Conservation (phyloP, 2,797 vertebrate genomes). For the Chiroxiphia lanceolata region DNA sequence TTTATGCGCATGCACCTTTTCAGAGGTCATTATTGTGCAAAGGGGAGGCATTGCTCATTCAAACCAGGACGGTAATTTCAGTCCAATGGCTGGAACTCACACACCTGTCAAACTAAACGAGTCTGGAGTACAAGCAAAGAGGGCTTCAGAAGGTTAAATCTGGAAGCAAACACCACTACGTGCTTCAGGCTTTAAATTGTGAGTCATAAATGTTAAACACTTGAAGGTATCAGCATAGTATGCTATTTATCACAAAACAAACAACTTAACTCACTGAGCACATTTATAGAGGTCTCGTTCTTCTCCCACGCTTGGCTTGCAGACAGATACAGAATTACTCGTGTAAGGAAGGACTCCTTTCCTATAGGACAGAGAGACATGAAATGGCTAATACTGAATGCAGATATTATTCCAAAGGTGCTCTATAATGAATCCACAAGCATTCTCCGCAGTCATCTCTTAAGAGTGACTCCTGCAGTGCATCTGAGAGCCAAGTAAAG, state of each 20-base stretch:
- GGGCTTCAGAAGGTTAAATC: slow-evolving; percentile 17
- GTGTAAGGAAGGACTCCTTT: background rate
- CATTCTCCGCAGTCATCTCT: background rate
- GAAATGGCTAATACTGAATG: background rate
- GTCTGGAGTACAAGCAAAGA: background rate
- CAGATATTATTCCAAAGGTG: background rate
- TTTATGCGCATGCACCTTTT: background rate
- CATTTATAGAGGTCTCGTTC: background rate
- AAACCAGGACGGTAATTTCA: slow-evolving; percentile 12
- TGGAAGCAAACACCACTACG: background rate
- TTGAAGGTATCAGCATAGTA: slow-evolving; percentile 26
- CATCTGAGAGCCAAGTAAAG: background rate
- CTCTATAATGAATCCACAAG: background rate
- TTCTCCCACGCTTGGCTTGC: background rate
- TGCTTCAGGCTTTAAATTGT: slow-evolving; percentile 22
- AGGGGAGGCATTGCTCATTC: background rate
- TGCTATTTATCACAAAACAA: slow-evolving; percentile 43
- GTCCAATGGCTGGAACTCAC: slow-evolving; percentile 11
- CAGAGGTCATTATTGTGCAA: background rate
- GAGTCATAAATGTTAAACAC: slow-evolving; percentile 37
- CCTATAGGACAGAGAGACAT: background rate
- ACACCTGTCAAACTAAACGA: background rate
- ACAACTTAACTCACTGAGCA: background rate
- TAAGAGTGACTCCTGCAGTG: background rate
- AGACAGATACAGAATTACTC: background rate